Conservation (phyloP, 2,797 vertebrate genomes). For the Tachyglossus aculeatus region DNA sequence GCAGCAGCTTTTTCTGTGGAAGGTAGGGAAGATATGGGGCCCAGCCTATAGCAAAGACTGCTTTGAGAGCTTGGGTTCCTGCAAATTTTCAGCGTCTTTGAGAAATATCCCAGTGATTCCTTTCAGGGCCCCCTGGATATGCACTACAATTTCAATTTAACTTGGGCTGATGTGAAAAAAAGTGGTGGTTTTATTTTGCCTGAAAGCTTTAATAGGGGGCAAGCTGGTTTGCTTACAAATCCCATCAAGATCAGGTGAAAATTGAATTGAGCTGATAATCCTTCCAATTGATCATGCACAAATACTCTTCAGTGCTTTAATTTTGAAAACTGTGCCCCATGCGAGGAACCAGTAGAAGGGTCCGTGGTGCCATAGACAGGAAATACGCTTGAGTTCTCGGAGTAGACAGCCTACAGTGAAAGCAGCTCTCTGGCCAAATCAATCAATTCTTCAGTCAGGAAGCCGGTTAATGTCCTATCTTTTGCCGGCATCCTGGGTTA, state of each 20-base stretch:
- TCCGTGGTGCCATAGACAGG: slow-evolving; percentile 58
- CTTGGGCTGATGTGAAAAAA: slow-evolving; percentile 16
- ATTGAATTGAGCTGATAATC: slow-evolving; percentile 37
- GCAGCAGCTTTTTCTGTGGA: slow-evolving; percentile 6
- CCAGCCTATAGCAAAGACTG: slow-evolving; percentile 33
- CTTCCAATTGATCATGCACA: slow-evolving; percentile 59
- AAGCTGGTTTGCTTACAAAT: slow-evolving; percentile 35
- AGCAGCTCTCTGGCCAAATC: slow-evolving; percentile 61
- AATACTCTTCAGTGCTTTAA: slow-evolving; percentile 59
- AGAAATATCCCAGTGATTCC: slow-evolving; percentile 36
- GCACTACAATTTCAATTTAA: slow-evolving; percentile 42
- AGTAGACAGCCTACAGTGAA: slow-evolving; percentile 61
- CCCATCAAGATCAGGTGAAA: slow-evolving; percentile 29
- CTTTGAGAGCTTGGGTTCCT: slow-evolving; percentile 5
- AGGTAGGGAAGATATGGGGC: slow-evolving; percentile 5
- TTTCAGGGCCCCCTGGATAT: background rate
- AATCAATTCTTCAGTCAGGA: slow-evolving; percentile 49
- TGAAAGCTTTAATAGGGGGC: slow-evolving; percentile 12
- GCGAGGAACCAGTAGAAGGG: slow-evolving; percentile 69
- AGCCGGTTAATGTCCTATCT: slow-evolving; percentile 49
- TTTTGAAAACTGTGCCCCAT: slow-evolving; percentile 67
- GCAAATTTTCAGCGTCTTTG: slow-evolving; percentile 23
- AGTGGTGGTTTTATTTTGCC: background rate
- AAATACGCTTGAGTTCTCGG: slow-evolving; percentile 44
- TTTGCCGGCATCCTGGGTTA: slow-evolving; percentile 23